Evolutionary conservation across 2,113 vertebrate genomes (phyloP), one percentile per base, ranked within the genome.

Genomic region (Microcebus ravelobensis): DNA sequence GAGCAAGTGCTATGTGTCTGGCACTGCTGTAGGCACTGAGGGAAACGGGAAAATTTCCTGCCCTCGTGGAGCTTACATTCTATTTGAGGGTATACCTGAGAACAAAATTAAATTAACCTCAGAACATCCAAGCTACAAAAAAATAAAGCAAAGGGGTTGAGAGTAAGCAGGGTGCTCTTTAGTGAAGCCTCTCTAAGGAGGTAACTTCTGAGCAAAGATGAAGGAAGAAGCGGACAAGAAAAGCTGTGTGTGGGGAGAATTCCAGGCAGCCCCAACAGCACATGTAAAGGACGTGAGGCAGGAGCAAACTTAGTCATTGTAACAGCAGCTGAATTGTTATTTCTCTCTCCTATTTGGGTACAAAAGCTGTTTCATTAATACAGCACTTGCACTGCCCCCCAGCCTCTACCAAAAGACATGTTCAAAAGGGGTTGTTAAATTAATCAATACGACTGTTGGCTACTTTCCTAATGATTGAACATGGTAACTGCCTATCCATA

Each of bases 291-390:
- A 39, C 25, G 45, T 7, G 45, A 25, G 10, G 70, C 12, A 20
- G 29, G 29, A 76, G n/a, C 17, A 61, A 71, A 91, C 55, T 57
- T 36, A 48, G 9, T 61, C 8, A 55, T 6, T 3, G 4, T 25
- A 81, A 87, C 4, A 74, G 20, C 65, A 83, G 50, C 23, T 67
- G 55, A 39, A 57, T 4, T 89, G 48, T 27, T 39, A n/a, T 36
- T 73, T 84, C 45, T 91, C 45, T 87, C 11, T 84, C 57, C 76
- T 81, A 63, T 36, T 23, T 55, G 17, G 70, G 27, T 7, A 18
- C 18, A 94, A 82, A 71, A 36, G 5, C 74, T 68, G 36, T 81
- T 85, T 95, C 87, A 71, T 76, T 83, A 92, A 74, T 45, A 74
- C 14, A 74, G 36, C 36, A 36, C 8, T 13, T 86, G 29, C 31